A percentile compares a stretch with the other conserved stretches of the same genome.
These are phyloP conservation scores for Balearica regulorum DNA, from an alignment of 2,797 vertebrate species.

Conservation along the genomic window DNA sequence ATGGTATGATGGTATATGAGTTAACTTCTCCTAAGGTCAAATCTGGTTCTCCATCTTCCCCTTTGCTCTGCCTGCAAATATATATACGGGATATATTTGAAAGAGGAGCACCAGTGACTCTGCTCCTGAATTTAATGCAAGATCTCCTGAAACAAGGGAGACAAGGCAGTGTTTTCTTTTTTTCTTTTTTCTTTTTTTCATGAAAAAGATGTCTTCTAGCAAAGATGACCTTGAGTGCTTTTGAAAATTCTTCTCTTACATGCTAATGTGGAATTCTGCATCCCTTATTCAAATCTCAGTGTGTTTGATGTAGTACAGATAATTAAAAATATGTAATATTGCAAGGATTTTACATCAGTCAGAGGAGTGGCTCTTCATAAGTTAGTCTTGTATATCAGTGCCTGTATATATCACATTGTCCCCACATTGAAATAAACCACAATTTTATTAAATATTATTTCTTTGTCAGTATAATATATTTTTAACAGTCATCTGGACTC, in stretches of 20 bases:
- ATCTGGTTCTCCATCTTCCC: neutral
- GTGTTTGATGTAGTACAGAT: neutral
- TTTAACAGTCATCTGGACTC: neutral
- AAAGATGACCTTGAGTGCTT: neutral
- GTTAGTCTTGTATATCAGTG: neutral
- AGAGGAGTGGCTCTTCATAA: neutral
- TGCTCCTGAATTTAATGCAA: neutral
- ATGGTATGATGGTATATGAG: neutral
- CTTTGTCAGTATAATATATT: neutral
- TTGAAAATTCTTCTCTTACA: neutral
- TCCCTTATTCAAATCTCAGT: neutral
- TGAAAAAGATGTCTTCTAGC: neutral
- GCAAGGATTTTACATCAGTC: neutral
- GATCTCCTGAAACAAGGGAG: neutral
- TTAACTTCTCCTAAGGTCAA: neutral
- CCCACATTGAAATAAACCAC: neutral
- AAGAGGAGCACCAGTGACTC: neutral
- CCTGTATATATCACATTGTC: neutral
- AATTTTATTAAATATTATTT: neutral
- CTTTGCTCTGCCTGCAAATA: neutral
- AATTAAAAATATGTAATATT: neutral
- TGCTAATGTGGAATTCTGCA: neutral
- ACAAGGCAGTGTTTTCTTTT: rapidly evolving
- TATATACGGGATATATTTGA: neutral
- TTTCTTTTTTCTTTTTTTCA: neutral